Evolutionary conservation across 2,113 vertebrate genomes (phyloP).

Genomic region (Mirza zaza): DNA sequence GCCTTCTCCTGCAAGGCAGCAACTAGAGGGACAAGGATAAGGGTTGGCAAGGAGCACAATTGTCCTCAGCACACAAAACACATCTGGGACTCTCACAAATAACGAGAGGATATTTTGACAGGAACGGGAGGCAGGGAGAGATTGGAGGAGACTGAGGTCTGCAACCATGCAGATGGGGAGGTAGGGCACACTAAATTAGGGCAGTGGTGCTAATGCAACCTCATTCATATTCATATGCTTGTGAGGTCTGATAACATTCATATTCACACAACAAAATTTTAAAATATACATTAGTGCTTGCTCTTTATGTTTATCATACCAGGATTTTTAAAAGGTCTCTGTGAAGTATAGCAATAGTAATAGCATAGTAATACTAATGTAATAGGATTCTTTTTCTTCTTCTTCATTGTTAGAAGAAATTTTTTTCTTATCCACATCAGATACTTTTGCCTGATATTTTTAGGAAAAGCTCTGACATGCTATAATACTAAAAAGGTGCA

Average conservation of each 20-base stretch:
- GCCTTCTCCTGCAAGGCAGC: neutral
- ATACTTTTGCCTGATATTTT: neutral
- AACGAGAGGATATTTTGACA: neutral
- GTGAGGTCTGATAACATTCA: neutral
- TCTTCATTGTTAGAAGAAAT: slow-evolving; percentile 5
- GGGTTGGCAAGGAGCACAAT: neutral
- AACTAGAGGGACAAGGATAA: neutral
- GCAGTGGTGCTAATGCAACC: neutral
- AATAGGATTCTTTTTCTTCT: neutral
- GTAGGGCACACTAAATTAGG: neutral
- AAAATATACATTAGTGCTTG: neutral
- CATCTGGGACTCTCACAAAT: neutral
- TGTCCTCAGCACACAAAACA: neutral
- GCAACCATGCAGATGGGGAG: too few relatives aligned
- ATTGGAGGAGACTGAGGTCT: neutral
- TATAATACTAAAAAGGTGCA: neutral
- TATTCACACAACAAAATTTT: neutral
- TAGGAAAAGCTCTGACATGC: slow-evolving; percentile 14
- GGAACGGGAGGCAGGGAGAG: neutral
- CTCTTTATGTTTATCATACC: neutral
- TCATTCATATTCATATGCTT: neutral
- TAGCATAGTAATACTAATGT: neutral
- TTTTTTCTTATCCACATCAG: neutral
- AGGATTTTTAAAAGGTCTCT: neutral
- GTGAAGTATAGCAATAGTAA: neutral